These are phyloP conservation scores for Alca torda DNA, from an alignment of 2,797 vertebrate genomes.

Conservation along the genomic window DNA sequence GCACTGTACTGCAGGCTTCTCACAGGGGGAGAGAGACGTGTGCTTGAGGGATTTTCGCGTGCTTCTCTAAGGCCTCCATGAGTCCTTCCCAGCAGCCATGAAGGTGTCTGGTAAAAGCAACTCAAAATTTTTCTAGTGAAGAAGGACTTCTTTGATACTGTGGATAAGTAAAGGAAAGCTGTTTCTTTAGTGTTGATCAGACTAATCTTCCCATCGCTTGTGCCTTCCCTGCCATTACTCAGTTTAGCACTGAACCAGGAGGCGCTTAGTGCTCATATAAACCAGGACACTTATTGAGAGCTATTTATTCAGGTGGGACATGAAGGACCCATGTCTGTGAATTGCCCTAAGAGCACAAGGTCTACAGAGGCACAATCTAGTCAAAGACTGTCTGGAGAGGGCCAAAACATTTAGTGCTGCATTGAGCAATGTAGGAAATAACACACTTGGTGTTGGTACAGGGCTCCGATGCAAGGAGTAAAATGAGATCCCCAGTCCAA, in stretches of 20 bases:
- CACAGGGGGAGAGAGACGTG: neutral
- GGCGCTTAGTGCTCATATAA: neutral
- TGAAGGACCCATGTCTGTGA: neutral
- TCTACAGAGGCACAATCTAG: neutral
- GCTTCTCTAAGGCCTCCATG: neutral
- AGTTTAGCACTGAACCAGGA: neutral
- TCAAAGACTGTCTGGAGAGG: neutral
- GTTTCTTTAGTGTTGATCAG: neutral
- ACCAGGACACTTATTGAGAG: neutral
- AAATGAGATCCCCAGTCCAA: neutral
- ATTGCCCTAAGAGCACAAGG: neutral
- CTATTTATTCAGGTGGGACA: neutral
- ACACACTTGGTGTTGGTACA: accelerated
- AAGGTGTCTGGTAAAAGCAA: neutral
- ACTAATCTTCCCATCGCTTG: neutral
- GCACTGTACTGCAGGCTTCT: neutral
- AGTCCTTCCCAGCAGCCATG: neutral
- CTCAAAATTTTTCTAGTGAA: neutral
- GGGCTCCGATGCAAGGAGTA: neutral
- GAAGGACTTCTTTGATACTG: neutral
- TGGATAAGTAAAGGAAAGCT: neutral
- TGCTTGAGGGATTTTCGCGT: neutral
- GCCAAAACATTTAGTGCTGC: accelerated
- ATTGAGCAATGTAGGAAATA: neutral
- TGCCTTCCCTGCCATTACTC: neutral